Percentiles rank a stretch among this genome's conserved stretches.
phyloP scores from a whole-genome alignment of 2,797 vertebrate species.

The Brotula barbata region DNA sequence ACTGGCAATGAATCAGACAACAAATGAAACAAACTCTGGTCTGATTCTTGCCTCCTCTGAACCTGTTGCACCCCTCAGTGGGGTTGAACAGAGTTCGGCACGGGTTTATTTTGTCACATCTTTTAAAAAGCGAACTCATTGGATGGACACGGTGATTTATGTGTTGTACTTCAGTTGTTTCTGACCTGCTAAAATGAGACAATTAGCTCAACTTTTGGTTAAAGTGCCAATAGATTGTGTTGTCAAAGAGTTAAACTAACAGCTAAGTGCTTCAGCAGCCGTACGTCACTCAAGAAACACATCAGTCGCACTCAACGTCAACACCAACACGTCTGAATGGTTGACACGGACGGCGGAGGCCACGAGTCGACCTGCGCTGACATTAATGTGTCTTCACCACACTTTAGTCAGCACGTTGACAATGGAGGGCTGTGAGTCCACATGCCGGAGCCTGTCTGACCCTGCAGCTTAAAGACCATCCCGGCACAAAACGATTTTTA shows the following conservation, averaged over 20 bases:
- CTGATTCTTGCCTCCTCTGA: neutral
- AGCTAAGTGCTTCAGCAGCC: neutral
- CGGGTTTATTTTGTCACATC: no score
- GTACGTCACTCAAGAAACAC: neutral
- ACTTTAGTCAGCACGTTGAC: neutral
- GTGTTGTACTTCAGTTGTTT: no score
- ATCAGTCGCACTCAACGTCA: conserved; percentile 10
- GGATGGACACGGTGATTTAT: no score
- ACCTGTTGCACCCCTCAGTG: neutral
- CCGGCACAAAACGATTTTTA: neutral
- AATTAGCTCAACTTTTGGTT: neutral
- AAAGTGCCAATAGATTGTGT: neutral
- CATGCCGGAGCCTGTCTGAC: conserved; percentile 8
- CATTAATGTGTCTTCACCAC: neutral
- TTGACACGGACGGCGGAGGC: conserved; percentile 2
- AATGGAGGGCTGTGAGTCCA: neutral
- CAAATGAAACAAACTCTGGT: conserved; percentile 4
- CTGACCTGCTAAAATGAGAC: no score
- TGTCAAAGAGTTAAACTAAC: neutral
- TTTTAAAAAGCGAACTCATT: no score
- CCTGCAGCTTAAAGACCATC: conserved; percentile 10
- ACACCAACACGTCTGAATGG: neutral
- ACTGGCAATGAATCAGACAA: conserved; percentile 28
- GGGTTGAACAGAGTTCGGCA: neutral
- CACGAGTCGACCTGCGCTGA: neutral